These are phyloP conservation scores for Stenodema calcarata DNA, from an alignment of 2,888 invertebrate genomes.

Conservation along the genomic window DNA sequence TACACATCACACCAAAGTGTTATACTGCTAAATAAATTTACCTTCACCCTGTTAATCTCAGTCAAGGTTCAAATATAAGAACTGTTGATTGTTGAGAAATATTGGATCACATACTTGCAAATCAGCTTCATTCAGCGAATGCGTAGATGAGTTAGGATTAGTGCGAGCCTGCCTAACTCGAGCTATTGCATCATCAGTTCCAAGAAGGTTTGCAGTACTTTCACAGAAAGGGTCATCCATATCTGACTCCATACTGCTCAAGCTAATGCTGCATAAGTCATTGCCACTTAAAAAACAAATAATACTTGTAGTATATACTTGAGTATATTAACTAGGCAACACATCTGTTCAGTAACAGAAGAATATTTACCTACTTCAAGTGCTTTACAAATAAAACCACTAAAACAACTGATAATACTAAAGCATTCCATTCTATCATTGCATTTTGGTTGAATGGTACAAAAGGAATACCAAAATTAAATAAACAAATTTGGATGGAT, in stretches of 20 bases:
- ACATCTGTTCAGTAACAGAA: background rate
- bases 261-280: slow-evolving; percentile 68
- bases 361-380: background rate
- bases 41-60: background rate
- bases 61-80: background rate
- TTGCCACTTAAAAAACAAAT: slow-evolving; percentile 48
- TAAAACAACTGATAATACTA: too few species aligned
- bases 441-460: slow-evolving; percentile 54
- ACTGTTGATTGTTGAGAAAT: background rate
- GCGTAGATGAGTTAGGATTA: slow-evolving; percentile 70
- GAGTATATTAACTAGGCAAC: background rate
- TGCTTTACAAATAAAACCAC: background rate
- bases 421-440: too few species aligned
- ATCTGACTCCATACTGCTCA: slow-evolving; percentile 86
- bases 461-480: too few species aligned
- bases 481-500: too few species aligned
- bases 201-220: slow-evolving; percentile 63
- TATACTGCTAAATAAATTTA: background rate
- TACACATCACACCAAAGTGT: background rate
- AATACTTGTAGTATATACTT: background rate
- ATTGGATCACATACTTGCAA: slow-evolving; percentile 70
- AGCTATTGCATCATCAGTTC: slow-evolving; percentile 63
- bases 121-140: slow-evolving; percentile 88
- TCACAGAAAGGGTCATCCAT: slow-evolving; percentile 71
- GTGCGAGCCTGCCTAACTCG: slow-evolving; percentile 64